phyloP scores from a whole-genome alignment of 2,888 invertebrate species.

The Tipula helvola region DNA sequence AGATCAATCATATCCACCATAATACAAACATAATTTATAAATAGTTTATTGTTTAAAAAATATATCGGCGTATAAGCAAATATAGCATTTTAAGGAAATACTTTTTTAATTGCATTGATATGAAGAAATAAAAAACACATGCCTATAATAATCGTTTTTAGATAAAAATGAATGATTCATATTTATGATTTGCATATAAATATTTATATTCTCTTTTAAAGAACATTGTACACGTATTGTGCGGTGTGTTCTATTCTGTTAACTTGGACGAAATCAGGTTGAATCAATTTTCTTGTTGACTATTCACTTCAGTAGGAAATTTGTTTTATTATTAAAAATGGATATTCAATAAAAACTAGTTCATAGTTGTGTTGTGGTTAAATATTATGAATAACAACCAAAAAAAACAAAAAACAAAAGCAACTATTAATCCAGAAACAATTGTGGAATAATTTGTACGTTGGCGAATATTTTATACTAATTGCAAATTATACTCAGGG shows the following conservation, averaged over 20 bases:
- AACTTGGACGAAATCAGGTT: not conserved
- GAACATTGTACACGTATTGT: not conserved
- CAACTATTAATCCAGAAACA: not conserved
- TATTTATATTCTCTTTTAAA: not conserved
- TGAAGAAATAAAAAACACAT: not conserved
- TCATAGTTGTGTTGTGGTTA: not conserved
- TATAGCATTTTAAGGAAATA: not conserved
- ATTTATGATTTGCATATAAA: not conserved
- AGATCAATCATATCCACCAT: not conserved
- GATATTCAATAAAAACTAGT: not conserved
- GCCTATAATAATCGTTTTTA: not conserved
- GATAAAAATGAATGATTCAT: not conserved
- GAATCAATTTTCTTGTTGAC: not conserved
- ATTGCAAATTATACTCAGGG: not conserved
- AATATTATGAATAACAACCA: not conserved
- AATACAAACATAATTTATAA: not conserved
- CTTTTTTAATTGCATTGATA: not conserved
- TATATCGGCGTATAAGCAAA: not conserved
- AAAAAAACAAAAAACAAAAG: not conserved
- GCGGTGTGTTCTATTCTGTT: not conserved
- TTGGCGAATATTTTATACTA: not conserved
- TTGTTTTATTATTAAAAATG: not conserved
- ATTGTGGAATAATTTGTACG: not conserved
- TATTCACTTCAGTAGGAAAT: not conserved
- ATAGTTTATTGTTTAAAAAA: not conserved